phyloP scores from a whole-genome alignment of 2,113 vertebrate genomes.

The Romanogobio albipinnatus region DNA sequence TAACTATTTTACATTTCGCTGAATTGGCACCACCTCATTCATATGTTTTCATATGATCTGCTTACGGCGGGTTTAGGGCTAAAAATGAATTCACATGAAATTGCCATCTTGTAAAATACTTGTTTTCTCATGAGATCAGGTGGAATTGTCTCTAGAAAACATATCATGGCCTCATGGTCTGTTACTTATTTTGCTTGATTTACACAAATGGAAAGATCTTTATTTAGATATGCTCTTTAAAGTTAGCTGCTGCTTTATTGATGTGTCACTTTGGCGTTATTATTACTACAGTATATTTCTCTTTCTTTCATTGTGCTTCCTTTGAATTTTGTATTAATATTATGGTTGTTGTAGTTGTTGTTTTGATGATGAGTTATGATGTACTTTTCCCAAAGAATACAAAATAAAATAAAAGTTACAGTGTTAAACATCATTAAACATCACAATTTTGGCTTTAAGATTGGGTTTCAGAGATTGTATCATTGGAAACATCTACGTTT shows the following conservation, averaged over 20 bases:
- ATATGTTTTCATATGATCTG: too few species aligned
- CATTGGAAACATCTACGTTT: neutral
- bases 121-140: neutral
- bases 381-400: neutral
- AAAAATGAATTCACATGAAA: too few species aligned
- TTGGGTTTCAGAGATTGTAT: neutral
- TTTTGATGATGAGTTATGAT: neutral
- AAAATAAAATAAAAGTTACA: neutral
- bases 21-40: too few species aligned
- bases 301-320: neutral
- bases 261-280: constrained; percentile 1
- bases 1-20: too few species aligned
- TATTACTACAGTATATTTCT: neutral
- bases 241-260: neutral
- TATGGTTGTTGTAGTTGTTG: neutral
- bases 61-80: too few species aligned
- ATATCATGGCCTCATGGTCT: neutral
- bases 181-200: neutral
- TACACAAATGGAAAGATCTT: neutral
- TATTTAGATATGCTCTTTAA: constrained; percentile 3
- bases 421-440: neutral
- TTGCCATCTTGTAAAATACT: too few species aligned
- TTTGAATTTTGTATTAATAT: neutral
- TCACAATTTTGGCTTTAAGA: neutral
- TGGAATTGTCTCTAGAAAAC: neutral